Evolutionary conservation across 2,113 vertebrate genomes (phyloP).

Genomic region (Aldabrachelys gigantea): DNA sequence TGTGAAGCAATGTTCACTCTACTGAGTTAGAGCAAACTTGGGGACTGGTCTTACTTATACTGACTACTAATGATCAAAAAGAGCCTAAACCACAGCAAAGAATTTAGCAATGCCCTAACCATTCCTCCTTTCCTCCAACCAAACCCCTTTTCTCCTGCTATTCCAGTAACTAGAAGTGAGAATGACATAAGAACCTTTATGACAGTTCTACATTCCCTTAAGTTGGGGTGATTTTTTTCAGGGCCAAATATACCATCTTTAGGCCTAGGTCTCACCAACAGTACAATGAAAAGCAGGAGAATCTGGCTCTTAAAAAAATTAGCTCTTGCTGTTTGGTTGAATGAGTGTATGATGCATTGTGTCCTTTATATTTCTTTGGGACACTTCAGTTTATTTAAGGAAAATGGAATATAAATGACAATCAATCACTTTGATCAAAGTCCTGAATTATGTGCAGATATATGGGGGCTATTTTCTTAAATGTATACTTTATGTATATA

Average conservation of each 20-base stretch:
- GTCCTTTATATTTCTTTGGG: neutral
- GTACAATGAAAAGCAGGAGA: neutral
- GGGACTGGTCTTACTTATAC: neutral
- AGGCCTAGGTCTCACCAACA: neutral
- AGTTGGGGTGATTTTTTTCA: neutral
- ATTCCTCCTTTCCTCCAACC: neutral
- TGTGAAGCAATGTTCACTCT: neutral
- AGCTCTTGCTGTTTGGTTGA: neutral
- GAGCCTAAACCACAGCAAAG: neutral
- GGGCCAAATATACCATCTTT: neutral
- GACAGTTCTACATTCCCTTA: rapidly evolving
- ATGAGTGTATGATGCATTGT: neutral
- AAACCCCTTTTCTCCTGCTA: rapidly evolving
- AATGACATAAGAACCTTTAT: neutral
- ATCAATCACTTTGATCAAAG: neutral
- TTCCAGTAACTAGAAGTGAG: neutral
- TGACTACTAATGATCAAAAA: neutral
- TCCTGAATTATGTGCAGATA: neutral
- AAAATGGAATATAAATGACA: neutral
- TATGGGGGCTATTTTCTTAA: neutral
- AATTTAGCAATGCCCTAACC: rapidly evolving
- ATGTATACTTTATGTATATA: neutral
- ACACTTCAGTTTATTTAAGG: neutral
- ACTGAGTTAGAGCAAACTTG: neutral
- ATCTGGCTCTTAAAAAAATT: neutral